Evolutionary conservation across 2,888 invertebrate genomes (phyloP).

Genomic region (Aelia acuminata): DNA sequence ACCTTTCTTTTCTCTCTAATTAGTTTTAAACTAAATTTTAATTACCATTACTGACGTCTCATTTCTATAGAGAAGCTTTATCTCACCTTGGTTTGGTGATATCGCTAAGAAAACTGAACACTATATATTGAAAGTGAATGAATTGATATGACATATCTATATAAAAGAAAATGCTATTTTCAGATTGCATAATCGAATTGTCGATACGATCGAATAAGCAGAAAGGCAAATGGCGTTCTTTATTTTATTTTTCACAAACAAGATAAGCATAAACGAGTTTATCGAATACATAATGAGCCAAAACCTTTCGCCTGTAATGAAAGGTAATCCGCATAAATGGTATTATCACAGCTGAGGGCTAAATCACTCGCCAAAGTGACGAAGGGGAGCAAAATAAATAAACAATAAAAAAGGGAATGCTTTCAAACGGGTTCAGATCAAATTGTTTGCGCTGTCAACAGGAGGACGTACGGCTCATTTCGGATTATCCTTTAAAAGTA

Average conservation of each 20-base stretch:
- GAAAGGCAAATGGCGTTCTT: neutral
- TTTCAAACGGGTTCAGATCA: constrained; percentile 11
- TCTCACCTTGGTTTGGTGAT: too few relatives aligned
- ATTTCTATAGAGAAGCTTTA: too few relatives aligned
- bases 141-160: too few relatives aligned
- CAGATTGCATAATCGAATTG: too few relatives aligned
- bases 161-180: too few relatives aligned
- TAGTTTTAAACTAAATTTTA: too few relatives aligned
- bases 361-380: constrained; percentile 15
- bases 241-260: neutral
- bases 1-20: too few relatives aligned
- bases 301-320: neutral
- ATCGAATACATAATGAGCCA: neutral
- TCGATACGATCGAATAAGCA: neutral
- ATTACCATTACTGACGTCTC: too few relatives aligned
- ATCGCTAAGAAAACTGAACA: too few relatives aligned
- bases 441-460: constrained; percentile 43
- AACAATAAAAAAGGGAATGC: constrained; percentile 38
- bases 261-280: neutral
- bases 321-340: constrained; percentile 38
- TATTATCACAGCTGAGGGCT: constrained; percentile 44
- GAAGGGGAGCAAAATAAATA: constrained; percentile 45
- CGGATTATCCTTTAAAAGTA: constrained; percentile 33
- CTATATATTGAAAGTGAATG: too few relatives aligned
- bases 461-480: neutral